A percentile compares a stretch with the other conserved stretches of the same genome.
phyloP scores from a whole-genome alignment of 2,113 vertebrate species.

The Centrocercus urophasianus region DNA sequence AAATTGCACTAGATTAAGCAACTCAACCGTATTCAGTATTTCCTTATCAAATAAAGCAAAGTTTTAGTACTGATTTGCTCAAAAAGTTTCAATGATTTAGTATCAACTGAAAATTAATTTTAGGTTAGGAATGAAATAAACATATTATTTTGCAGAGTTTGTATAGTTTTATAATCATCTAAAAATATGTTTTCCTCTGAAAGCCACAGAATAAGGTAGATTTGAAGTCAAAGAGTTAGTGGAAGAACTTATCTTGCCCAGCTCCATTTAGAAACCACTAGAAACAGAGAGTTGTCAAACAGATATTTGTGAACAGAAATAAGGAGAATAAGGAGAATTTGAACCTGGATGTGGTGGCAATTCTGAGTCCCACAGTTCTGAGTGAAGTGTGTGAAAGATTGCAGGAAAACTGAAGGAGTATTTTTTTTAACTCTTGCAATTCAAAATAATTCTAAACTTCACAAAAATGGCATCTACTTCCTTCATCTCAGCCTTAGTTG shows the following conservation, averaged over 20 bases:
- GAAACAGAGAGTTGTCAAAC: not conserved
- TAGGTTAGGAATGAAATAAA: not conserved
- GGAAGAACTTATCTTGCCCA: not conserved
- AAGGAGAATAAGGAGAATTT: not conserved
- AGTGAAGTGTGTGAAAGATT: not conserved
- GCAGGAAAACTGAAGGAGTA: not conserved
- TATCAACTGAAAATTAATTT: not conserved
- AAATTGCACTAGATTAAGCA: not conserved
- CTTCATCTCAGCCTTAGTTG: not conserved
- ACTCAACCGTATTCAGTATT: not conserved
- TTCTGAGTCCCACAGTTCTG: constrained; percentile 1
- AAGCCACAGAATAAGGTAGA: not conserved
- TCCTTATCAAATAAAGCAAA: not conserved
- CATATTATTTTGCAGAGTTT: not conserved
- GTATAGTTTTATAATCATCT: not conserved
- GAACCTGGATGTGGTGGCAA: not conserved
- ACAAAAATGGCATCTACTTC: not conserved
- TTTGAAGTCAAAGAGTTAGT: not conserved
- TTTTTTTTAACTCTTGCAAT: not conserved
- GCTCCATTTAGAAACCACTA: not conserved
- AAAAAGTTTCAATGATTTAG: not conserved
- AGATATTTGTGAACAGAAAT: not conserved
- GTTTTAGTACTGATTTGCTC: not conserved
- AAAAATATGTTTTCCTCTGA: not conserved
- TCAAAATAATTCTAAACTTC: not conserved